These are phyloP conservation scores for Pterocles gutturalis DNA, from an alignment of 2,113 vertebrate genomes.

Conservation along the genomic window DNA sequence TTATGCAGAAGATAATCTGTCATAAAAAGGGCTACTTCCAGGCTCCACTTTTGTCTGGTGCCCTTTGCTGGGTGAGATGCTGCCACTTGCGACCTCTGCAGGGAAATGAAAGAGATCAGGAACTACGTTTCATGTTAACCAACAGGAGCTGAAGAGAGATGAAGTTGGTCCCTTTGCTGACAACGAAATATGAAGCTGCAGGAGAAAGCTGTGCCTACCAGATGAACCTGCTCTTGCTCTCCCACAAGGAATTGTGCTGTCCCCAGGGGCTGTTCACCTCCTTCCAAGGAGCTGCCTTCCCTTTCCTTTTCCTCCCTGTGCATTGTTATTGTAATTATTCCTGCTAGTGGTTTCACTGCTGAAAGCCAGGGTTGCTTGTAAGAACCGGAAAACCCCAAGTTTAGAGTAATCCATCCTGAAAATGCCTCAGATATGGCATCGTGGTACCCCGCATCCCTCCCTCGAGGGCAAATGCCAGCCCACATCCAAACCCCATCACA, in stretches of 20 bases:
- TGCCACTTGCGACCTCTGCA: fast-evolving
- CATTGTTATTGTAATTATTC: neutral
- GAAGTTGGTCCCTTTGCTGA: neutral
- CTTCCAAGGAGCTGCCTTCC: neutral
- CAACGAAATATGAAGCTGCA: neutral
- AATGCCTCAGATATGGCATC: neutral
- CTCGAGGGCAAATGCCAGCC: neutral
- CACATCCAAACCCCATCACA: neutral
- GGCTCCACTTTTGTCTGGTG: neutral
- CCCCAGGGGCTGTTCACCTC: neutral
- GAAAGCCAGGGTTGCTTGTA: neutral
- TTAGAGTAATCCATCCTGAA: neutral
- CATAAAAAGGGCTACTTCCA: neutral
- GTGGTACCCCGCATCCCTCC: neutral
- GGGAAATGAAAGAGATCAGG: neutral
- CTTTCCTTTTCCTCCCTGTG: neutral
- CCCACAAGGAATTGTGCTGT: fast-evolving
- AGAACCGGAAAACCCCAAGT: neutral
- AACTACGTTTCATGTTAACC: fast-evolving
- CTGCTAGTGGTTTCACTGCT: neutral
- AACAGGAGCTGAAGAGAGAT: neutral
- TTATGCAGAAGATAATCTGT: neutral
- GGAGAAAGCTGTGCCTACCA: neutral
- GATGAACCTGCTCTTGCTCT: neutral
- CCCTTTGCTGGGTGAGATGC: neutral